Evolutionary conservation across 2,797 vertebrate species (phyloP).

Genomic region (Bradypodion pumilum): DNA sequence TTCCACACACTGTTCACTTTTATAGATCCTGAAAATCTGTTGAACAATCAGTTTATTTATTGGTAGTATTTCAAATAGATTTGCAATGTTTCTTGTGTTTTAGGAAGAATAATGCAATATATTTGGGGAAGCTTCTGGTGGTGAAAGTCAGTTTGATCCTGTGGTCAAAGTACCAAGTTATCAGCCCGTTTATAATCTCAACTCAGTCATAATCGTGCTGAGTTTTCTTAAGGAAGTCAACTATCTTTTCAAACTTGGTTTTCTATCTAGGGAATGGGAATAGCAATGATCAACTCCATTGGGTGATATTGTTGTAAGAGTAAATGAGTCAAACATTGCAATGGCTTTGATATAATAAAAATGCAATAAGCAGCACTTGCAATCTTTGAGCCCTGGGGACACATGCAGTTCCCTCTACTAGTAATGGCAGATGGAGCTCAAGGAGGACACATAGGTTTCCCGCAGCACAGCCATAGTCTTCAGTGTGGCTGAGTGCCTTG

Average conservation of each 20-base stretch:
- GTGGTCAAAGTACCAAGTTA: neutral
- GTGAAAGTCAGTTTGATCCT: neutral
- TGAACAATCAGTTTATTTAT: neutral
- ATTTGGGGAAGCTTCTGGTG: neutral
- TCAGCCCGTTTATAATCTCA: neutral
- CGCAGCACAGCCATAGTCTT: neutral
- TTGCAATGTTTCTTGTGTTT: neutral
- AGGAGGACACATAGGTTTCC: neutral
- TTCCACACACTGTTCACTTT: neutral
- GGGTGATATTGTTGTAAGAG: neutral
- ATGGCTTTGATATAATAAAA: neutral
- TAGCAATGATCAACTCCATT: neutral
- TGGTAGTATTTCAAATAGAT: neutral
- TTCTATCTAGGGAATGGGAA: constrained; percentile 1
- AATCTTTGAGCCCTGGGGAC: neutral
- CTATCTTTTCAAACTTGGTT: neutral
- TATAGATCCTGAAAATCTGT: neutral
- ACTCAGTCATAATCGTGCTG: neutral
- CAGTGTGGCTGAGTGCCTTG: neutral
- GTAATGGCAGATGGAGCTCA: neutral
- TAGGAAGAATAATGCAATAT: neutral
- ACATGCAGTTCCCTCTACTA: neutral
- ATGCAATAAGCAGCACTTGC: neutral
- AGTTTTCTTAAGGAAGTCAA: neutral
- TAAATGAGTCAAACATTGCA: neutral